phyloP scores from a whole-genome alignment of 1,140 invertebrate genomes.

The Tetragnatha versicolor region DNA sequence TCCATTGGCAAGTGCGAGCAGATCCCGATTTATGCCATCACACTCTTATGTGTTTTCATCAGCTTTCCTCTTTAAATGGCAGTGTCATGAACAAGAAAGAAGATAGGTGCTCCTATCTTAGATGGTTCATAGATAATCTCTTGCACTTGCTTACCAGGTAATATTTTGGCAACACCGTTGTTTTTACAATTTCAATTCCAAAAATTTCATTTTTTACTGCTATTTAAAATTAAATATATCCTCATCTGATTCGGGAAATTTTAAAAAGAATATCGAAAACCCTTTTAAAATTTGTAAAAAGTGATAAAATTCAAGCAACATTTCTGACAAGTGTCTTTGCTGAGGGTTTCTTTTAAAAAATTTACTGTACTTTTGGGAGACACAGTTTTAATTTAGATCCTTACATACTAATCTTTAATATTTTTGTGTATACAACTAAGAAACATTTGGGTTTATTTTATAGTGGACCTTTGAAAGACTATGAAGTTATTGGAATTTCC shows the following conservation, averaged over 20 bases:
- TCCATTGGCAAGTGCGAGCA: constrained; percentile 81
- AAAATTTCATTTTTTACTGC: no score
- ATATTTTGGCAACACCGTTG: not conserved
- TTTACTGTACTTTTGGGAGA: no score
- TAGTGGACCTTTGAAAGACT: constrained; percentile 63
- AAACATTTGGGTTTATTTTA: constrained; percentile 40
- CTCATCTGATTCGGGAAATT: not conserved
- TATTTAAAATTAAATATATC: not conserved
- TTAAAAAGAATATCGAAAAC: not conserved
- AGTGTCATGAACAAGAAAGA: constrained; percentile 70
- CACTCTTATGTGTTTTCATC: constrained; percentile 79
- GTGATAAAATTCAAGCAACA: no score
- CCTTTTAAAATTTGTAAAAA: no score
- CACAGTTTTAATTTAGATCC: no score
- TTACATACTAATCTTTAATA: no score
- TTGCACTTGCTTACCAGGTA: constrained; percentile 62
- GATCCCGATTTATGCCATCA: constrained; percentile 78
- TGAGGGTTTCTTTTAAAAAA: no score
- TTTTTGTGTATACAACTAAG: not conserved
- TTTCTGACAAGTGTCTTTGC: no score
- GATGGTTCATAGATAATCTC: constrained; percentile 57
- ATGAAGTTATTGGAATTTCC: constrained; percentile 66
- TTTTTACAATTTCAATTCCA: no score
- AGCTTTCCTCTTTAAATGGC: constrained; percentile 80
- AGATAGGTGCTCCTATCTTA: constrained; percentile 51